Evolutionary conservation across 2,888 invertebrate species (phyloP), one percentile per base, ranked within the genome.

Genomic region (Polia nebulosa): DNA sequence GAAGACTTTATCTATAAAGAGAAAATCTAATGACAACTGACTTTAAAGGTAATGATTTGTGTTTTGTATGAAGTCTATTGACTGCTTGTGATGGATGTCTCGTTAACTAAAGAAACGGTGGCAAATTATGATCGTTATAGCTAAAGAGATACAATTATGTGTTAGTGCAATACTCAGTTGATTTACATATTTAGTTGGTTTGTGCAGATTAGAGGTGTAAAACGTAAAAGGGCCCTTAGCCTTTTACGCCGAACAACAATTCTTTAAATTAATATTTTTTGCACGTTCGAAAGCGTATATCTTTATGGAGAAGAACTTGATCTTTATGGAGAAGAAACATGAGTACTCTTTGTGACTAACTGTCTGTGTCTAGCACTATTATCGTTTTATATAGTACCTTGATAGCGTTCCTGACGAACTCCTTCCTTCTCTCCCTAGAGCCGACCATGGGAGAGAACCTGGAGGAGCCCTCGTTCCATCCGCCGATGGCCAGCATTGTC

Each of bases 381-480:
- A 4, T 25, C 2, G 17, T 22, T 20, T 1, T 17, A 15, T 3
- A n/a, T 27, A 49, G 6, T 17, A 98, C 99, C 93, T 98, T 98
- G 78, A 98, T 96, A 76, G 97, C 96, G 88, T 98, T 98, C 93
- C 97, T 98, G 65, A 98, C 98, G 87, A 99, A 97, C 88, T 98
- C 97, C 87, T 97, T 97, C 73, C 99, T 96, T 75, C 97, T 96
- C 44, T 97, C 97, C 3, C 97, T 89, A 82, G 97, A 97, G 1
- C 98, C 98, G 2, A 99, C 98, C 96, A 99, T 96, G n/a, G 98
- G 97, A 0, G 99, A 99, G 93, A 99, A 99, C 62, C 96, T 90
- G 20, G 97, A 96, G 0, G 98, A 99, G 20, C 98, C 99, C 91
- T 99, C 99, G 92, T 99, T 99, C 99, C 99, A 99, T 0, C 99